phyloP scores from a whole-genome alignment of 2,888 invertebrate genomes.

The Coecobrya sp. region DNA sequence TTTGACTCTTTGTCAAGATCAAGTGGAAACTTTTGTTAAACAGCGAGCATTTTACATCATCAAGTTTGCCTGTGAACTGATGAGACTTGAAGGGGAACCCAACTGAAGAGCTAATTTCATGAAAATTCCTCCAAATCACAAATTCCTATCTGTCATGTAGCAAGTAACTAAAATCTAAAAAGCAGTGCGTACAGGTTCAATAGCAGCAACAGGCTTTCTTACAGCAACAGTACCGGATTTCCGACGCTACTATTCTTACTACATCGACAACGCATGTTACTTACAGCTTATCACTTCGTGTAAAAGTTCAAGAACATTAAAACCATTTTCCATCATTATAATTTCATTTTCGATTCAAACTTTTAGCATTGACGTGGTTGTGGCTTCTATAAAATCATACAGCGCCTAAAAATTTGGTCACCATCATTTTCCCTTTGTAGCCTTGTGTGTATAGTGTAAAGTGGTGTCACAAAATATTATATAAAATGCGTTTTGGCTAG shows the following conservation, averaged over 20 bases:
- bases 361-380: background rate
- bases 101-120: constrained; percentile 18
- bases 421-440: background rate
- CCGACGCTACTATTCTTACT: constrained; percentile 26
- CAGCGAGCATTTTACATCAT: constrained; percentile 57
- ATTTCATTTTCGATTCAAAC: constrained; percentile 11
- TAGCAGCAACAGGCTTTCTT: constrained; percentile 31
- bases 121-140: constrained; percentile 21
- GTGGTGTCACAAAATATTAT: background rate
- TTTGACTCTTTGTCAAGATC: background rate
- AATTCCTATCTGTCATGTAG: constrained; percentile 9
- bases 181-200: constrained; percentile 13
- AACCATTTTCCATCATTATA: constrained; percentile 57
- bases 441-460: background rate
- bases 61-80: constrained; percentile 74
- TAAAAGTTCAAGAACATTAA: constrained; percentile 68
- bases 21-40: constrained; percentile 15
- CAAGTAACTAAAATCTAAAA: constrained; percentile 17
- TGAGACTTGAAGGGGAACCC: background rate
- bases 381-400: constrained; percentile 39
- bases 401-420: constrained; percentile 43
- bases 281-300: background rate
- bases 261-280: background rate
- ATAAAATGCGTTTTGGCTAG: constrained; percentile 34
- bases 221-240: constrained; percentile 49